phyloP scores from a whole-genome alignment of 1,140 invertebrate genomes.

The Drosophila erecta region DNA sequence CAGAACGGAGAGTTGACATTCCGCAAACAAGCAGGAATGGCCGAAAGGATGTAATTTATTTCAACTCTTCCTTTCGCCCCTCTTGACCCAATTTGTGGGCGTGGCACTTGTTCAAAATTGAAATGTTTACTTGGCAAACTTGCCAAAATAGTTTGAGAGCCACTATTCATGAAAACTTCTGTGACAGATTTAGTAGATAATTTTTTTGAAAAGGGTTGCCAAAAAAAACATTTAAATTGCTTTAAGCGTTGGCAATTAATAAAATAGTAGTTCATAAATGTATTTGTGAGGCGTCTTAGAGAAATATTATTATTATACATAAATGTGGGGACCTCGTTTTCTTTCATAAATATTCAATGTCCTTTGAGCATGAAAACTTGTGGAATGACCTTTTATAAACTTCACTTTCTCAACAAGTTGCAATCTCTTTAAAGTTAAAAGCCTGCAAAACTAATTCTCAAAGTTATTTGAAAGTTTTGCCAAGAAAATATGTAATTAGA shows the following conservation, averaged over 20 bases:
- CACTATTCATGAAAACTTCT: constrained; percentile 29
- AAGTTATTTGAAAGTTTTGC: neutral
- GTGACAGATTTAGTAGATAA: constrained; percentile 51
- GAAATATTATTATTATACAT: too few species aligned
- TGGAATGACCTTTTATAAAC: neutral
- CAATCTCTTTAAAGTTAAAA: neutral
- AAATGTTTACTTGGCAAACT: constrained; percentile 62
- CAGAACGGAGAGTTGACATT: constrained; percentile 55
- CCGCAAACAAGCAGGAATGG: constrained; percentile 42
- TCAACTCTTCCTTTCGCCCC: constrained; percentile 19
- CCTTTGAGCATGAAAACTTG: constrained; percentile 1
- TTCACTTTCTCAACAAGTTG: neutral
- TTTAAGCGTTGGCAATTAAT: neutral
- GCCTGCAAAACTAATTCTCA: neutral
- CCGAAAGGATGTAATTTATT: constrained; percentile 45
- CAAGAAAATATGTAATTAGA: neutral
- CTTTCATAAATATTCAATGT: neutral
- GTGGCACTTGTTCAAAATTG: constrained; percentile 48
- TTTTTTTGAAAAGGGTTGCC: constrained; percentile 53
- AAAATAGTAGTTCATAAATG: neutral
- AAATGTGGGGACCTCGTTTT: neutral
- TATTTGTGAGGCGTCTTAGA: too few species aligned
- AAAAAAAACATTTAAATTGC: neutral
- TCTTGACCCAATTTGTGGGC: constrained; percentile 64
- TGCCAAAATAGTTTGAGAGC: constrained; percentile 4